Evolutionary conservation across 1,140 invertebrate species (phyloP), one percentile per base, ranked within the genome.

Genomic region (Trichogramma pretiosum): DNA sequence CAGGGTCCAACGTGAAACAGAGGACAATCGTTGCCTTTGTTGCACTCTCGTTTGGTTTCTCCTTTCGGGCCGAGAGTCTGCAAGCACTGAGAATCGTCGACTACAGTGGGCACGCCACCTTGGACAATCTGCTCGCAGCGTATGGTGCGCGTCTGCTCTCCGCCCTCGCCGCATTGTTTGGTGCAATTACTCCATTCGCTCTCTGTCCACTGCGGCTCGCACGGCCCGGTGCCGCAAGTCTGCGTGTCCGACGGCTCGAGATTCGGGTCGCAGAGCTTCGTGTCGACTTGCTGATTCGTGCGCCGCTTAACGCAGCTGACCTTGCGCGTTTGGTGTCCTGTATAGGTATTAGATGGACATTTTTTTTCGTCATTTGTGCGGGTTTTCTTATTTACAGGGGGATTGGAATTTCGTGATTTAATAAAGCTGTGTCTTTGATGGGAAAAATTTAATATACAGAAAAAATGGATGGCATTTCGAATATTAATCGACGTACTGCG

Each of bases 171-270:
- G 60, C 91, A 93, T 5, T 78, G 78, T 52, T 82, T 80, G 18
- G 81, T 87, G 62, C 93, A 97, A n/a, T 77, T 68, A 10, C 79
- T 76, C 93, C 93, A 96, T 1, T 83, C 78, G 18, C 82, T 80
- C 23, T 80, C 76, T 24, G 82, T 72, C 92, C 92, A 97, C 42
- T 79, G 77, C 1, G 91, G 77, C n/a, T 85, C 78, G 69, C 93
- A 96, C 1, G 88, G 76, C 3, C 85, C 77, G 11, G 77, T 75
- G 48, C 79, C 82, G 61, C 93, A 96, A 8, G 73, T 73, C 60
- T 87, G 77, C 46, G 78, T 82, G 14, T 75, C 74, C 8, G 68
- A 63, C 5, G 89, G 89, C 64, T 82, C 81, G 32, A 77, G 67
- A 24, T 72, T 77, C 1, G 70, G 75, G 61, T 95, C 88, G 65